Evolutionary conservation across 2,797 vertebrate species (phyloP), one percentile per base, ranked within the genome.

Genomic region (Sandelia bainsii): DNA sequence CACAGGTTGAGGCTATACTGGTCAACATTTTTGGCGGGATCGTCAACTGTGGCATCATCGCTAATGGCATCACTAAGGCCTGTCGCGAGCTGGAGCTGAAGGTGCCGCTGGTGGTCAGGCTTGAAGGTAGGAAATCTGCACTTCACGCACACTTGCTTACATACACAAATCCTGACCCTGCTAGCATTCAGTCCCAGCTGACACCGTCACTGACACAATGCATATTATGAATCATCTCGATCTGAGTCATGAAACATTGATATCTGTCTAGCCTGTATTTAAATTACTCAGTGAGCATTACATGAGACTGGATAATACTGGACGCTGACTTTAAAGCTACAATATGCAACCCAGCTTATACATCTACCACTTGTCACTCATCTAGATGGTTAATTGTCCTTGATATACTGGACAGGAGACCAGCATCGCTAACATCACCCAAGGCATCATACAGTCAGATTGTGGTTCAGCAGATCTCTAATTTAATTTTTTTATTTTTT

Each of bases 21-120:
- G 96, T 99, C 7, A 99, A 99, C 87, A 99, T 99, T 72, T 99
- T 99, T 48, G 98, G 97, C 10, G 98, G 98, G 25, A 99, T 99
- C 0, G 98, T 99, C 76, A 99, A 99, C 92, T 99, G 98, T 80
- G 97, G 97, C 86, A 98, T 99, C 84, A 96, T 99, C 45, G 98
- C 98, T 87, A 99, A 98, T 0, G 98, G 98, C 2, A 99, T 99
- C 83, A 99, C 97, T 84, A 98, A 97, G 89, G 98, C 98, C 29
- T 98, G 98, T 85, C 93, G 92, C 56, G 98, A 99, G 76, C 95
- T 99, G 20, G 95, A 96, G 90, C 95, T 99, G 19, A 98, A 96
- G 83, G 97, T 99, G 1, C 98, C 98, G 0, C 92, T 99, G 77
- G 97, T 99, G 66, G 97, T 99, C 80, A 93, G 98, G 16, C 96